These are phyloP conservation scores for Neoniphon sammara DNA, from an alignment of 2,797 vertebrate species.

Conservation along the genomic window DNA sequence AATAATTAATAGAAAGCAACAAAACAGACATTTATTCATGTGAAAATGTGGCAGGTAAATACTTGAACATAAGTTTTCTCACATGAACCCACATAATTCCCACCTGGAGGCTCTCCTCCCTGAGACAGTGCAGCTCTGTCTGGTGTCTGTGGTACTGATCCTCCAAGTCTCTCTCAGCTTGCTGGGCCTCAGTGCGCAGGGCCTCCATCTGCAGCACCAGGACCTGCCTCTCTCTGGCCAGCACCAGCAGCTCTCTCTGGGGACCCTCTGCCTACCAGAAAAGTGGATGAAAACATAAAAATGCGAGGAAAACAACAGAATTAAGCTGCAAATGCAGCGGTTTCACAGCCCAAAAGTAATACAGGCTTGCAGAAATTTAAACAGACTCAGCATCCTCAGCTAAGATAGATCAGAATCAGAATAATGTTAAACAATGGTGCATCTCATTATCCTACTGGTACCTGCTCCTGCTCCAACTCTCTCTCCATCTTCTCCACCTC, in stretches of 20 bases:
- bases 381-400: slow-evolving; percentile 68
- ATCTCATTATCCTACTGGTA: slow-evolving; percentile 77
- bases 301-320: slow-evolving; percentile 41
- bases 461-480: slow-evolving; percentile 78
- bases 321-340: slow-evolving; percentile 54
- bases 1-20: neutral
- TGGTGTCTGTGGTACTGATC: slow-evolving; percentile 76
- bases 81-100: slow-evolving; percentile 1
- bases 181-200: slow-evolving; percentile 80
- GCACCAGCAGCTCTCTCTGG: slow-evolving; percentile 73
- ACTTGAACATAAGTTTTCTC: neutral
- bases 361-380: slow-evolving; percentile 57
- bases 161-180: slow-evolving; percentile 81
- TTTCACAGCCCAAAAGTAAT: slow-evolving; percentile 55
- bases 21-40: neutral
- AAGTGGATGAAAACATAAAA: slow-evolving; percentile 30
- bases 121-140: slow-evolving; percentile 76
- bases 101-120: slow-evolving; percentile 86
- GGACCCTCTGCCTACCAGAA: slow-evolving; percentile 64
- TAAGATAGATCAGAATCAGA: slow-evolving; percentile 65
- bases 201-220: slow-evolving; percentile 86
- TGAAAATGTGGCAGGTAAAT: neutral
- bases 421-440: slow-evolving; percentile 64
- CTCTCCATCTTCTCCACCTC: slow-evolving; percentile 82
- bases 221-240: slow-evolving; percentile 78